A percentile compares a stretch with the other conserved stretches of the same genome.
Conservation (phyloP, 2,888 invertebrate genomes). For the Acanthoscelides obtectus region DNA sequence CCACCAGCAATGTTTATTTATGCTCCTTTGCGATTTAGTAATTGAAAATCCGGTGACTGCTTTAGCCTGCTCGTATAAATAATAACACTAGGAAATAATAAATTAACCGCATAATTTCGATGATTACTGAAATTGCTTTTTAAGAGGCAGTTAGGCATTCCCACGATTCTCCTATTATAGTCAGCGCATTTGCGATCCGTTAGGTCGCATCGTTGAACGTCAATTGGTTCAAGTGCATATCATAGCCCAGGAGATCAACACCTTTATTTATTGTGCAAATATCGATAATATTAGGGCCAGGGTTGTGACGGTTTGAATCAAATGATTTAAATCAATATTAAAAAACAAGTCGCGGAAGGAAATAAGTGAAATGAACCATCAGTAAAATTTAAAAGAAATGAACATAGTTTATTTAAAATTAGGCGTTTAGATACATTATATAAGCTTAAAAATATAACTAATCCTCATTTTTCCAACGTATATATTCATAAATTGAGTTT, state of each 20-base stretch:
- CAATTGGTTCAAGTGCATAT: not conserved
- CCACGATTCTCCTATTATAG: conserved; percentile 13
- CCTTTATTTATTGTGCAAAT: no score
- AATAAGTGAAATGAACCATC: no score
- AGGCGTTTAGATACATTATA: no score
- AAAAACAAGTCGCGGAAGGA: no score
- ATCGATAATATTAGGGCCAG: no score
- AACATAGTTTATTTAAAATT: no score
- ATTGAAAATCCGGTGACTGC: not conserved
- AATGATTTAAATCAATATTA: no score
- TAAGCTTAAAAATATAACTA: no score
- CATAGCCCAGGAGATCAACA: not conserved
- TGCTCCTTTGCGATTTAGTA: not conserved
- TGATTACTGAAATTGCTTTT: conserved; percentile 20
- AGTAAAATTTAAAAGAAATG: no score
- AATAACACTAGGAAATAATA: conserved; percentile 19
- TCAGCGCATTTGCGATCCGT: not conserved
- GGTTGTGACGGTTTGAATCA: no score
- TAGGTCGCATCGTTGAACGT: not conserved
- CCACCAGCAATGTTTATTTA: not conserved
- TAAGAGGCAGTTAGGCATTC: conserved; percentile 18
- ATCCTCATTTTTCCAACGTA: no score
- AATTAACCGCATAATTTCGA: conserved; percentile 20
- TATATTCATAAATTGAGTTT: no score
- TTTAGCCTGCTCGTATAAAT: not conserved